Evolutionary conservation across 2,888 invertebrate genomes (phyloP), one percentile per base, ranked within the genome.

Genomic region (Byasa hedistus): DNA sequence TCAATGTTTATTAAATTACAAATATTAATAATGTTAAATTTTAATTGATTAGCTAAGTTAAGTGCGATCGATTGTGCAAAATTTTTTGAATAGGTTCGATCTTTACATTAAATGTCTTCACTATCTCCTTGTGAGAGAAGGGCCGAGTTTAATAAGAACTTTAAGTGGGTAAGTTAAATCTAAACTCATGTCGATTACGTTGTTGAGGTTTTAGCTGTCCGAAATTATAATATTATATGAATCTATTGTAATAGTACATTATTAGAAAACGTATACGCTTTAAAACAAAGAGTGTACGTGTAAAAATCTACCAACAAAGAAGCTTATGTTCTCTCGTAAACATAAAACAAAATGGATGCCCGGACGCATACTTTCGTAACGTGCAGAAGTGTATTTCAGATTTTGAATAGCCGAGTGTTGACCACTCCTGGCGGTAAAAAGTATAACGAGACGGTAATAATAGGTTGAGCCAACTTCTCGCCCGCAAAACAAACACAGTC

Each of bases 401-500:
- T 66, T 64, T 66, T 65, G 66, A 71, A 72, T 66, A 51, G 69
- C 78, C 76, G 75, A 83, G 74, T 69, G 87, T 87, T 86, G 82
- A 73, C 78, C 71, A 81, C 79, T 75, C 70, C 87, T 71, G 71
- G 72, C 72, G 77, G 78, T 84, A 89, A 89, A 88, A 89, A 88
- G 84, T 85, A 87, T 84, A 89, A 85, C 84, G 81, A 85, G 85
- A 84, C 78, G 76, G 80, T 91, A 91, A 91, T 91, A 86, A 91
- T 89, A 85, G 91, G 89, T 86, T 87, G 82, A 74, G 86, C 80
- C 80, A 83, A 88, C 85, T 91, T 91, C 91, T 89, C 91, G 91
- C 91, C 89, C 82, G 89, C 85, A 90, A 91, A 91, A 91, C 91
- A 91, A 91, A 91, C 91, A 91, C 78, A 76, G 77, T 77, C 79